A percentile compares a stretch with the other conserved stretches of the same genome.
Conservation (phyloP, 2,797 vertebrate species). For the Macropus fuliginosus region DNA sequence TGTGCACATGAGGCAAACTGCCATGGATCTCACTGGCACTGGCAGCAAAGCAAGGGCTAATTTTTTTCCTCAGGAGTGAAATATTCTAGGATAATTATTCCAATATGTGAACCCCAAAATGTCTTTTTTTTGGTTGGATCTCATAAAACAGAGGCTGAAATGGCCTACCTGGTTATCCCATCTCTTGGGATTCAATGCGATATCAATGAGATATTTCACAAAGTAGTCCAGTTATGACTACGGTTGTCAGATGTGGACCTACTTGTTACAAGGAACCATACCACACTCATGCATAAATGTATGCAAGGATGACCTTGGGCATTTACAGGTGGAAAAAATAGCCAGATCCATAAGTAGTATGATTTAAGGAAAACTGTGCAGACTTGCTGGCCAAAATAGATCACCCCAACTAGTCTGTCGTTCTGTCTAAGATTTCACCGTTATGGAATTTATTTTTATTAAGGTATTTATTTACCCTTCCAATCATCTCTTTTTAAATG, state of each 20-base stretch:
- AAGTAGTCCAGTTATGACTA: conserved; percentile 49
- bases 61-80: conserved; percentile 68
- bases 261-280: background rate
- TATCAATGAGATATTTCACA: conserved; percentile 61
- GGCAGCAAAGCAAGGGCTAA: conserved; percentile 68
- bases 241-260: conserved; percentile 41
- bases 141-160: conserved; percentile 69
- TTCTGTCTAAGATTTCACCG: background rate
- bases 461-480: background rate
- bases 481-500: background rate
- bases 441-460: background rate
- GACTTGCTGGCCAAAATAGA: background rate
- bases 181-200: conserved; percentile 61
- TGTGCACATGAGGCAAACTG: conserved; percentile 74
- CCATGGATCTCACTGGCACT: conserved; percentile 77
- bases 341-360: background rate
- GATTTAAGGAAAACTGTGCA: background rate
- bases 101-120: conserved; percentile 59
- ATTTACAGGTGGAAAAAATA: background rate
- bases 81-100: conserved; percentile 78
- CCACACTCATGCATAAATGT: background rate
- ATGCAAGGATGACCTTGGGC: background rate
- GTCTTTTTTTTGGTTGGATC: conserved; percentile 20
- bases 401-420: background rate
- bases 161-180: conserved; percentile 66